Base-by-base conservation (phyloP, 2,888 invertebrate genomes). In the Pardosa pseudoannulata region DNA sequence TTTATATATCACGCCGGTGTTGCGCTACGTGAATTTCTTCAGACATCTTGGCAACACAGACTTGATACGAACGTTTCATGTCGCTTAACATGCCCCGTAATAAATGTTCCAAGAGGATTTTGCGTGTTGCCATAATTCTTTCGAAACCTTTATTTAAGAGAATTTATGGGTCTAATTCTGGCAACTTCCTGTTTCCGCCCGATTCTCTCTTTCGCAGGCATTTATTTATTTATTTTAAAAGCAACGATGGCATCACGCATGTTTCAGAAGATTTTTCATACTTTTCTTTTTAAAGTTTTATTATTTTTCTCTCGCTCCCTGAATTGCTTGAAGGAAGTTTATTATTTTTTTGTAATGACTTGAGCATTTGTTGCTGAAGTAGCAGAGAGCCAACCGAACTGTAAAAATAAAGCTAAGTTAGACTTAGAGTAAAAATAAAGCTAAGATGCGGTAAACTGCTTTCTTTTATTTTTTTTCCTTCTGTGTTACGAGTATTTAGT, bases 121-220 rank as follows among this genome's bases (percentile, higher is more conserved):
- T 23, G 56, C 23, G 56, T 2, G 2, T 23, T 23, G 56, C 56
- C 23, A 56, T 56, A 56, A 56, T 56, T 56, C 56, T 23, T 56
- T 56, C 56, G 36, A 32, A 67, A 67, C 7, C 36, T 67, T 67
- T 67, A 67, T 36, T 32, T 41, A 74, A 62, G 62, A n/a, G 50
- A 62, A 71, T 71, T 79, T 71, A 79, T 71, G 71, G 31, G 28
- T 28, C 50, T 70, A 56, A 70, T 70, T 70, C 70, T 75, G 64
- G 75, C 31, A 70, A 41, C 64, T 75, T 82, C 81, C 81, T 64
- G 75, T 82, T 82, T 82, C 81, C 68, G 62, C 41, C 73, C 67
- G 28, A 56, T 56, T 56, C 56, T 23, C 23, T 56, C 3, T 65
- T 64, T 46, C 46, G 31, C 65, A 1, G 28, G 62, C 23, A 27